A percentile compares a stretch with the other conserved stretches of the same genome.
Conservation (phyloP, 2,113 vertebrate species). For the Nothocercus nigrocapillus region DNA sequence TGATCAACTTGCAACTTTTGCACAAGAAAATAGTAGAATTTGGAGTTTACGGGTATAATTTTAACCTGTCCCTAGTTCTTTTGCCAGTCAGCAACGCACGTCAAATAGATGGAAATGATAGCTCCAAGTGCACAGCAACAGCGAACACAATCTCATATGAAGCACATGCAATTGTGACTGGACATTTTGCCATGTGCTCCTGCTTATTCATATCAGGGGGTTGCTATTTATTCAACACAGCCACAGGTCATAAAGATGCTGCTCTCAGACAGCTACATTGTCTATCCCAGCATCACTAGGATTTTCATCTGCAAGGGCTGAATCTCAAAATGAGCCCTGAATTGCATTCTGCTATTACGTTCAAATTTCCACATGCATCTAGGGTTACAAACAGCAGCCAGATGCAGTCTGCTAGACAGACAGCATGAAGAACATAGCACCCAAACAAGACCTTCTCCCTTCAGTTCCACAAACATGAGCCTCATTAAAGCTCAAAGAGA, state of each 20-base stretch:
- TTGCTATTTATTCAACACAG: not conserved
- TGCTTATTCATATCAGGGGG: not conserved
- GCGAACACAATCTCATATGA: not conserved
- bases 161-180: not conserved
- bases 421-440: not conserved
- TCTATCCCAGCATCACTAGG: not conserved
- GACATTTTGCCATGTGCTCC: not conserved
- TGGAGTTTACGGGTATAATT: not conserved
- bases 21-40: not conserved
- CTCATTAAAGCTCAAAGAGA: slow-evolving; percentile 20
- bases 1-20: not conserved
- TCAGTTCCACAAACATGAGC: not conserved
- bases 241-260: not conserved
- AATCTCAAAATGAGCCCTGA: not conserved
- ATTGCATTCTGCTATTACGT: not conserved
- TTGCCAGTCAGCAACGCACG: not conserved
- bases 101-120: fast-evolving
- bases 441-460: not conserved
- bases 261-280: not conserved
- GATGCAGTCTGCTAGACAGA: not conserved
- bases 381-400: not conserved
- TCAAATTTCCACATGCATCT: not conserved
- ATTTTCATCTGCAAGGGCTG: not conserved
- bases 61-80: not conserved
- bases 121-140: not conserved